Evolutionary conservation across 2,888 invertebrate species (phyloP).

Genomic region (Octonoba sinensis): DNA sequence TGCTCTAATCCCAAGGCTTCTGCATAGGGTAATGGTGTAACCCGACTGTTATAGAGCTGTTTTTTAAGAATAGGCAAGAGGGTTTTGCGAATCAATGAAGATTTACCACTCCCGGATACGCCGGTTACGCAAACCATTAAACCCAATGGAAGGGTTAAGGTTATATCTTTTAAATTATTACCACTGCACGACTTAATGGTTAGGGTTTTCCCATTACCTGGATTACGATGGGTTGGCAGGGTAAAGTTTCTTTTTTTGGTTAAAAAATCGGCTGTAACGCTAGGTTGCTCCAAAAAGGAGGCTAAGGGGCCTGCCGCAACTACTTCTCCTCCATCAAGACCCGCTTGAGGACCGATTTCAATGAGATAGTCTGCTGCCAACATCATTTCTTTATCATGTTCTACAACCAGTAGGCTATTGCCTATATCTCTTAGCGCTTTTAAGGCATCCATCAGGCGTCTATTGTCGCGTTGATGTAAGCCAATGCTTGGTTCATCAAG

Average conservation of each 20-base stretch:
- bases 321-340: constrained; percentile 62
- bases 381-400: constrained; percentile 64
- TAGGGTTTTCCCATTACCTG: no score
- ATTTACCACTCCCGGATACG: no score
- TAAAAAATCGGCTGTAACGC: constrained; percentile 6
- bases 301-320: constrained; percentile 53
- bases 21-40: no score
- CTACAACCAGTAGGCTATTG: constrained; percentile 63
- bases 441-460: constrained; percentile 36
- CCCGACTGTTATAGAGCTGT: no score
- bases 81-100: no score
- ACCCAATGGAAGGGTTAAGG: no score
- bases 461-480: constrained; percentile 64
- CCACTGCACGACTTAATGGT: no score
- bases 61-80: no score
- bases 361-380: constrained; percentile 56
- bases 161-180: no score
- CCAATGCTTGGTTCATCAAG: constrained; percentile 66
- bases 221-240: no score
- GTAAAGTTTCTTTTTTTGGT: not conserved
- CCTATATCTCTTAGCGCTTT: constrained; percentile 51
- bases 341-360: constrained; percentile 66
- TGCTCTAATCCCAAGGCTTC: no score
- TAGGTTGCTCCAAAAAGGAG: not conserved
- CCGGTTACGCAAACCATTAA: no score